phyloP scores from a whole-genome alignment of 1,140 invertebrate genomes.

The Galendromus occidentalis region DNA sequence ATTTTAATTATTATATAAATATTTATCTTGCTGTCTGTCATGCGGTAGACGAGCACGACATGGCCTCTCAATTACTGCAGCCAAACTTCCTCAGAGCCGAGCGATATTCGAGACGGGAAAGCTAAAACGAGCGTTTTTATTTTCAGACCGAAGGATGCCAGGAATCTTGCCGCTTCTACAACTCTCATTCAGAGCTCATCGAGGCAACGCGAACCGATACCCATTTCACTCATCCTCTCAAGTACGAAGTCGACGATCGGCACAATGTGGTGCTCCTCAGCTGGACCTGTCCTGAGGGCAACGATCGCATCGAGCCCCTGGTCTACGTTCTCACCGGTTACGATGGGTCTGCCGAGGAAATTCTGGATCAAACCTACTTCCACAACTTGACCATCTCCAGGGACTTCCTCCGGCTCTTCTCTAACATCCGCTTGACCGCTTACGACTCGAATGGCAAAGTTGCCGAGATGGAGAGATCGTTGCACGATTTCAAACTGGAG shows the following conservation, averaged over 20 bases:
- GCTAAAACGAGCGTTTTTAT: too few species aligned
- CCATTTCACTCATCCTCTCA: not conserved
- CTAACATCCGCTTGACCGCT: not conserved
- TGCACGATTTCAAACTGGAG: not conserved
- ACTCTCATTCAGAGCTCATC: not conserved
- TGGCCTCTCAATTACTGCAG: too few species aligned
- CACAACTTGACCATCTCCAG: not conserved
- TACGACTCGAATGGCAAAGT: conserved; percentile 7
- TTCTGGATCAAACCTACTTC: not conserved
- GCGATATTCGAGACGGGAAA: too few species aligned
- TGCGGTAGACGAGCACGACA: too few species aligned
- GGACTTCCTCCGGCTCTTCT: not conserved
- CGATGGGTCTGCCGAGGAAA: not conserved
- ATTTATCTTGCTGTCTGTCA: not conserved
- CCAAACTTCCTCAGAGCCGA: too few species aligned
- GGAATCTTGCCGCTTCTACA: not conserved
- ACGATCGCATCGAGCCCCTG: not conserved
- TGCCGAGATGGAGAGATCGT: not conserved
- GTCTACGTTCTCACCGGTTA: not conserved
- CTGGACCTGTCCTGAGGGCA: not conserved
- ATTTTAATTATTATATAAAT: too few species aligned
- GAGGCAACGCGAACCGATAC: not conserved
- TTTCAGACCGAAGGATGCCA: not conserved
- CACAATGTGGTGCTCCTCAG: not conserved
- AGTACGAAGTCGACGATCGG: not conserved